Base-by-base conservation (phyloP, 2,113 vertebrate genomes). In the Thunnus thynnus region DNA sequence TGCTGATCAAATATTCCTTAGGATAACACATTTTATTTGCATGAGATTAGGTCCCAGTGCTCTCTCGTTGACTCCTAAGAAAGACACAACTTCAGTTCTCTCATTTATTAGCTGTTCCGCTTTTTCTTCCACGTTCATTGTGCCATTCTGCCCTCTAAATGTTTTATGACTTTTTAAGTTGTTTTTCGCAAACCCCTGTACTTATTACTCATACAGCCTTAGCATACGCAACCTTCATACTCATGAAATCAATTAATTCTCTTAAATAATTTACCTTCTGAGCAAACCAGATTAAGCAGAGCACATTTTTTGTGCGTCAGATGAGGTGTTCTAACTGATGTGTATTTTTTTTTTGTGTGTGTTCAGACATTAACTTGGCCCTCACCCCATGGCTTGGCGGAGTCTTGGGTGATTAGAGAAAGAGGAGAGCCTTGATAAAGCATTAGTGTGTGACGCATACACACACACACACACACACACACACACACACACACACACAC, bases 241-340 rank as follows among this genome's bases (percentile, higher is more conserved):
- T 93, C 88, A 77, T 92, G 81, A 94, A 96, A 95, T 95, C 94
- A 95, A 95, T 96, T 96, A 95, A 95, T 95, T 94, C 90, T 91
- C 76, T 92, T 96, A 87, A 95, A 95, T 96, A 92, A 96, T 96
- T 95, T 88, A 95, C 90, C 85, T 93, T 92, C 91, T 56, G 89
- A 82, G 89, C 90, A 93, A 93, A 94, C 88, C 88, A 91, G 92
- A 94, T 95, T 95, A 94, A 91, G 86, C 84, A n/a, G 88, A 92
- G 91, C 84, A 82, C 85, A 85, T 93, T 91, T 92, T 82, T 93
- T 54, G 74, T 91, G 79, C 90, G 93, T 94, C 90, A 86, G 90
- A 89, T 70, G 72, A 82, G 85, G 72, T 91, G 74, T 82, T 94
- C 85, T 91, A 86, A 92, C 90, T 88, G 82, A 89, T 83, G 89